These are phyloP conservation scores for Heloderma charlesbogerti DNA, from an alignment of 2,113 vertebrate genomes.

Conservation along the genomic window DNA sequence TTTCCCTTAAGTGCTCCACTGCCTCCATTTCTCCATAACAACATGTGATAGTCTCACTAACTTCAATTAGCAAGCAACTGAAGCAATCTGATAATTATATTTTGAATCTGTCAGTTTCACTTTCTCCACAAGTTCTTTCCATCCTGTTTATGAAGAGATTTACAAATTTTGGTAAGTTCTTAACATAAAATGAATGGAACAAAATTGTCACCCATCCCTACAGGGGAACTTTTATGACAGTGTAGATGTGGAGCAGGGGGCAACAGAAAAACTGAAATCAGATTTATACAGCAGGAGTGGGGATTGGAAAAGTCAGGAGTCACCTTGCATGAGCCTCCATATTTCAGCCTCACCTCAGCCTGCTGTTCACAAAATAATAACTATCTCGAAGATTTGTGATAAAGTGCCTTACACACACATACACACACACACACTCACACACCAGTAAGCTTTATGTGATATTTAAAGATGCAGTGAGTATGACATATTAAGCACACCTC, in stretches of 20 bases:
- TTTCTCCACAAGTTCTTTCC: background rate
- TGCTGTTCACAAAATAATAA: background rate
- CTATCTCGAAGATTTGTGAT: background rate
- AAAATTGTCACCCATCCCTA: background rate
- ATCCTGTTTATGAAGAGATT: background rate
- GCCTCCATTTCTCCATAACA: background rate
- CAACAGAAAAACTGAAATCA: too few relatives aligned
- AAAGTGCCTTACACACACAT: background rate
- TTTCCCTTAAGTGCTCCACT: background rate
- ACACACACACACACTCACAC: too few relatives aligned
- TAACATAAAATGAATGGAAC: background rate
- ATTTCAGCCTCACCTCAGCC: background rate
- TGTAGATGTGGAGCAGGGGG: too few relatives aligned
- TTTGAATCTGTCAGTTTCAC: background rate
- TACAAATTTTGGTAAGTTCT: background rate
- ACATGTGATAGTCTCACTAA: background rate
- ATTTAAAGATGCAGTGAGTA: conserved; percentile 27
- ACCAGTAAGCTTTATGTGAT: background rate
- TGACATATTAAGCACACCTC: conserved; percentile 17
- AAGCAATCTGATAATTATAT: background rate
- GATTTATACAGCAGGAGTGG: too few relatives aligned
- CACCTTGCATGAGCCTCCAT: background rate
- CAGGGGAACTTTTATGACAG: too few relatives aligned
- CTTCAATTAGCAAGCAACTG: background rate
- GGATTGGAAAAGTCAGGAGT: too few relatives aligned